Evolutionary conservation across 2,113 vertebrate species (phyloP).

Genomic region (Myotis brandtii): DNA sequence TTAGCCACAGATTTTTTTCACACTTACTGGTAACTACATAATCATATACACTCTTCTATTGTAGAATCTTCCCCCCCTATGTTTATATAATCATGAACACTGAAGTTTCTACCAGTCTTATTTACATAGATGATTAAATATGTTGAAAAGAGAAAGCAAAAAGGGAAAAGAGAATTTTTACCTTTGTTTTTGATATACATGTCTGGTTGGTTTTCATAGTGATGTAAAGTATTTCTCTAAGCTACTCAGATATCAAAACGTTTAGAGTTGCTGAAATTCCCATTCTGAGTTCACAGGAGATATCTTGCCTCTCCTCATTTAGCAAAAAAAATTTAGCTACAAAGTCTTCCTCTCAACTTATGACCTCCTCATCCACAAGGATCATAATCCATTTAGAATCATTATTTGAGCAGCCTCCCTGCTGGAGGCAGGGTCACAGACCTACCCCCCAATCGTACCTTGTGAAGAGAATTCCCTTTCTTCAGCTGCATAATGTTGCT

Average conservation of each 20-base stretch:
- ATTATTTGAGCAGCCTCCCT: constrained; percentile 38
- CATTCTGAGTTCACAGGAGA: constrained; percentile 56
- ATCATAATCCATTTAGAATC: constrained; percentile 45
- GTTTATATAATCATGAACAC: not conserved
- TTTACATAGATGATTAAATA: constrained; percentile 41
- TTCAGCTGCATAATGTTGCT: constrained; percentile 13
- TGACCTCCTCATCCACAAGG: constrained; percentile 50
- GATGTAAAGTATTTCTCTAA: constrained; percentile 52
- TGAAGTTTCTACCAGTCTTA: not conserved
- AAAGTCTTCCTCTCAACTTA: constrained; percentile 59
- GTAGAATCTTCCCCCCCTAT: not conserved
- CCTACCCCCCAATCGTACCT: not conserved
- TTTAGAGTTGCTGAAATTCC: constrained; percentile 50
- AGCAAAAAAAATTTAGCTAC: constrained; percentile 58
- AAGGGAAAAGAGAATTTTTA: constrained; percentile 4
- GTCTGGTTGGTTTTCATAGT: constrained; percentile 27
- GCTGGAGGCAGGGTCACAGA: constrained; percentile 40
- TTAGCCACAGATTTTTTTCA: not conserved
- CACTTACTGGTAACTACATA: not conserved
- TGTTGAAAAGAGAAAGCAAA: constrained; percentile 8
- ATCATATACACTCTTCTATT: not conserved
- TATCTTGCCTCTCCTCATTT: constrained; percentile 49
- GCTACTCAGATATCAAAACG: constrained; percentile 61
- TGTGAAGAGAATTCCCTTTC: constrained; percentile 37
- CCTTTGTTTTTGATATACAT: not conserved